phyloP scores from a whole-genome alignment of 2,797 vertebrate genomes.

The Melopsittacus undulatus region DNA sequence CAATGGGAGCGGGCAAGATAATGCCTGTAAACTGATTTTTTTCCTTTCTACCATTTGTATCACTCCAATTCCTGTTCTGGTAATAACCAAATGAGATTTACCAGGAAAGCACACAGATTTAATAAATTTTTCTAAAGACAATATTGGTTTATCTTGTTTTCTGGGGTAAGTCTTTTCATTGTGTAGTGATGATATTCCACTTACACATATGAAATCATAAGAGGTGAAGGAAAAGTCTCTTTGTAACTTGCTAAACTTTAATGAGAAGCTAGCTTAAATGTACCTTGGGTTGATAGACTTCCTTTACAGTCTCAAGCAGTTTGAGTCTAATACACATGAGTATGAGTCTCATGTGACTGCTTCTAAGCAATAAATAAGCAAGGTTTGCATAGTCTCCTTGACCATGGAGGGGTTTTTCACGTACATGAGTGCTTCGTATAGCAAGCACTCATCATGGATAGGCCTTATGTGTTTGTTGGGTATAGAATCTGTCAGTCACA shows the following conservation, averaged over 20 bases:
- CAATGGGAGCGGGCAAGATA: background rate
- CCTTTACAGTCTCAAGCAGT: background rate
- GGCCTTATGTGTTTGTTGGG: background rate
- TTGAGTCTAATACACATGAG: background rate
- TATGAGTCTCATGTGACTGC: background rate
- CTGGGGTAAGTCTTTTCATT: background rate
- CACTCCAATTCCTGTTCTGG: background rate
- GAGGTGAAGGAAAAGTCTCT: background rate
- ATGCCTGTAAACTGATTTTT: slow-evolving; percentile 1
- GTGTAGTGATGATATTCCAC: background rate
- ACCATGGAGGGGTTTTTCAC: background rate
- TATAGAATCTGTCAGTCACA: too few species aligned
- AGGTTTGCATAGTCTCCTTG: background rate
- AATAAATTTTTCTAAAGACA: background rate
- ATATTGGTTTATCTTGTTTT: background rate
- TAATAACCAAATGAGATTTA: slow-evolving; percentile 33
- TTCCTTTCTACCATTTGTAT: background rate
- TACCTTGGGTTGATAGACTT: background rate
- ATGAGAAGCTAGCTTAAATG: background rate
- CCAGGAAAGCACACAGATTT: background rate
- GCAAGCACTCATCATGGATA: background rate
- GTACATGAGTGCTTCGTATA: background rate
- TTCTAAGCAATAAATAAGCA: background rate
- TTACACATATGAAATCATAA: background rate
- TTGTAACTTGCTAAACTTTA: background rate